Evolutionary conservation across 1,140 invertebrate genomes (phyloP), one percentile per base, ranked within the genome.

Genomic region (Cecropterus lyciades): DNA sequence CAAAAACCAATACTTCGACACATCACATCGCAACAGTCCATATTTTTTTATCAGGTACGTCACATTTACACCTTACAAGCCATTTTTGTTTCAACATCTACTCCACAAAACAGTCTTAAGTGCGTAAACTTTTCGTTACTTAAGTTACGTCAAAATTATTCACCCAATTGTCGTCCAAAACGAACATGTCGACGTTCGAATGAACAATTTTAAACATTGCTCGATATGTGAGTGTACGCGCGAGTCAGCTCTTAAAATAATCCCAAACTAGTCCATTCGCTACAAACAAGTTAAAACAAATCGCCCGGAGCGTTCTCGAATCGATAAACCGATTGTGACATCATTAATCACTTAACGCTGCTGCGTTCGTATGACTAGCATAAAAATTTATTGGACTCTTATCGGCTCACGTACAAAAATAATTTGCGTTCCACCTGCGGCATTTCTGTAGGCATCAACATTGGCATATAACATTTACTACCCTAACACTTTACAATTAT

Each of bases 251-350:
- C 76, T 77, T 77, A 79, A 72, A 75, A 75, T 69, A 79, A 80
- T 76, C 75, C 59, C 74, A 78, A 78, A 78, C 81, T 79, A 80
- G 67, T 75, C 77, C 84, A 78, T 79, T 83, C 78, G 78, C 80
- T 88, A 82, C 76, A 81, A 77, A 83, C 72, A 79, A 84, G 77
- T 80, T 85, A 79, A 84, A 86, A 82, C 77, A 81, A 80, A 82
- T 75, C 73, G 67, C 84, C 80, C 80, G 75, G 78, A 75, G 69
- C 79, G 73, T 72, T 75, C 68, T 80, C 79, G 78, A 68, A 82
- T 72, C 51, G 17, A 57, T 66, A 46, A 53, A 68, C 67, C 43
- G 43, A 63, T 64, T 64, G 13, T 56, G 33, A 56, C 43, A 30
- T 42, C 16, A 43, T 16, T 13, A 57, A 59, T 59, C 56, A 59